Conservation (phyloP, 2,797 vertebrate genomes). For the Sebastes matsubarae region DNA sequence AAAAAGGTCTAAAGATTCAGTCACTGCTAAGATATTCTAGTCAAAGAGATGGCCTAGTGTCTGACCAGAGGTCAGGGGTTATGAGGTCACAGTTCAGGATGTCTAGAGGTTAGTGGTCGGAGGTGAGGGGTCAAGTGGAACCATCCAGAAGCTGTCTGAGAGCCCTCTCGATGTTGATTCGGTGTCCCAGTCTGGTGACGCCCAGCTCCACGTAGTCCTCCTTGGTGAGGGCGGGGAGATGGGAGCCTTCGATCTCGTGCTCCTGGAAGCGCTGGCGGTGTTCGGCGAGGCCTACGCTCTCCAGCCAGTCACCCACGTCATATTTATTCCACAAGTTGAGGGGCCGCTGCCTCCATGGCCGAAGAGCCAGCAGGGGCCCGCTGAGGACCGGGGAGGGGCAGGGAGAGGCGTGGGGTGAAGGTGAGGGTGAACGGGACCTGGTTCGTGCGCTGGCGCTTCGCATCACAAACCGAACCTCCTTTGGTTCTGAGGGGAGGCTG, state of each 20-base stretch:
- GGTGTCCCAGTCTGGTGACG: slow-evolving; percentile 95
- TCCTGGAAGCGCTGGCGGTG: slow-evolving; percentile 97
- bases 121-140: slow-evolving; percentile 76
- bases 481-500: slow-evolving; percentile 96
- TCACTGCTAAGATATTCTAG: slow-evolving; percentile 54
- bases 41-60: slow-evolving; percentile 49
- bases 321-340: slow-evolving; percentile 97
- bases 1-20: slow-evolving; percentile 46
- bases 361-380: slow-evolving; percentile 87
- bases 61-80: slow-evolving; percentile 51
- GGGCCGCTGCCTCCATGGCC: slow-evolving; percentile 97
- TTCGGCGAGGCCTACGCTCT: slow-evolving; percentile 96
- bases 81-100: slow-evolving; percentile 66
- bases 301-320: slow-evolving; percentile 98
- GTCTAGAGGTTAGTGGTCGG: slow-evolving; percentile 48
- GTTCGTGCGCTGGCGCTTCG: slow-evolving; percentile 94
- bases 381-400: slow-evolving; percentile 87
- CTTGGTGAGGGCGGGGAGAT: slow-evolving; percentile 96
- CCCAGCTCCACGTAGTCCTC: slow-evolving; percentile 98
- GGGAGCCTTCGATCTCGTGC: slow-evolving; percentile 97
- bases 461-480: slow-evolving; percentile 97
- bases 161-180: slow-evolving; percentile 98
- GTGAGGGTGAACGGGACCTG: slow-evolving; percentile 89
- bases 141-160: slow-evolving; percentile 94
- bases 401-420: slow-evolving; percentile 84